phyloP scores from a whole-genome alignment of 2,888 invertebrate species.

The Latheticus oryzae region DNA sequence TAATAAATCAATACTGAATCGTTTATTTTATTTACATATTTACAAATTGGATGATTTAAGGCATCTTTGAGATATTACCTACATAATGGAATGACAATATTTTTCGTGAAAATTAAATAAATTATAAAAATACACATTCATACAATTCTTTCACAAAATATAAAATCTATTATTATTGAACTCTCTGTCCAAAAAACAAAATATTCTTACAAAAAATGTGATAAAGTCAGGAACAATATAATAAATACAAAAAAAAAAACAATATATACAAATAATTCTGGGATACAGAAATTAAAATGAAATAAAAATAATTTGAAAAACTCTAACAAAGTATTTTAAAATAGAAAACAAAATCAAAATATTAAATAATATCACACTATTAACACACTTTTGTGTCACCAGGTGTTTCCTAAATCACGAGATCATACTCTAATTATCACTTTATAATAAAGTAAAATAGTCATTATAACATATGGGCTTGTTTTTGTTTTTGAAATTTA shows the following conservation, averaged over 20 bases:
- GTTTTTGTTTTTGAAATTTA: constrained; percentile 25
- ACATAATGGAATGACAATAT: constrained; percentile 38
- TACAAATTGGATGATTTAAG: constrained; percentile 50
- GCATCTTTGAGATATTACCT: constrained; percentile 38
- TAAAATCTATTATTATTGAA: constrained; percentile 40
- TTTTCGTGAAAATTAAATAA: constrained; percentile 45
- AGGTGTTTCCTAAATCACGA: constrained; percentile 62
- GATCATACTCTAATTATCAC: constrained; percentile 62
- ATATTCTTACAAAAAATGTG: constrained; percentile 44
- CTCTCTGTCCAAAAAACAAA: constrained; percentile 38
- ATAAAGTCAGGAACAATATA: constrained; percentile 65
- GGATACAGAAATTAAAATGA: constrained; percentile 56
- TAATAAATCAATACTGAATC: constrained; percentile 52
- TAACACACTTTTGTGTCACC: constrained; percentile 62
- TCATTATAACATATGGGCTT: constrained; percentile 18
- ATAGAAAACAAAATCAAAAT: constrained; percentile 63
- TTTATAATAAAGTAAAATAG: constrained; percentile 37
- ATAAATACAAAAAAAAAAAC: constrained; percentile 63
- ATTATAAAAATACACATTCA: constrained; percentile 49
- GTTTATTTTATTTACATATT: constrained; percentile 56
- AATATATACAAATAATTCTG: constrained; percentile 59
- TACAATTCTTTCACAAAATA: constrained; percentile 49
- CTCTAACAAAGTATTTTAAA: constrained; percentile 60
- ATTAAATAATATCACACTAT: constrained; percentile 68
- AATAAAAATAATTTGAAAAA: constrained; percentile 60